These are phyloP conservation scores for Cariama cristata DNA, from an alignment of 2,113 vertebrate genomes.

Conservation along the genomic window DNA sequence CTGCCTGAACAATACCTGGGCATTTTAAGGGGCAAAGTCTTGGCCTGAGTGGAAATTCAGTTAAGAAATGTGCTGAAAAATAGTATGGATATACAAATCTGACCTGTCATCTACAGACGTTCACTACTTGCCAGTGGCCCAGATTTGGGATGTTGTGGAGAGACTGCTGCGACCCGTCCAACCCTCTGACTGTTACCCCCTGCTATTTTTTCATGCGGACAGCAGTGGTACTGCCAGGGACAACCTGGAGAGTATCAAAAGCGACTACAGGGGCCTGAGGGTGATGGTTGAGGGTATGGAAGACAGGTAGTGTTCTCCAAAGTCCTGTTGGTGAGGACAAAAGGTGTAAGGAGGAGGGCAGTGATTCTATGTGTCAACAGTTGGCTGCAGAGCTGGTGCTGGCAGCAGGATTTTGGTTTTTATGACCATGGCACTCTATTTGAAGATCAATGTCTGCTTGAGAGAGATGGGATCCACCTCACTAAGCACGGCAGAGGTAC, in stretches of 20 bases:
- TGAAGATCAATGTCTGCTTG: not conserved
- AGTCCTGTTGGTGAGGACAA: not conserved
- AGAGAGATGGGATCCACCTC: not conserved
- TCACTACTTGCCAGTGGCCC: not conserved
- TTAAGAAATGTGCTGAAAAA: not conserved
- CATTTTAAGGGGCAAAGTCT: not conserved
- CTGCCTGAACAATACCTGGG: not conserved
- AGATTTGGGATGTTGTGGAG: not conserved
- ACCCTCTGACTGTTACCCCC: not conserved
- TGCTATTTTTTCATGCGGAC: not conserved
- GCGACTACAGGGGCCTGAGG: not conserved
- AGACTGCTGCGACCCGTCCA: not conserved
- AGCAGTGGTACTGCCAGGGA: not conserved
- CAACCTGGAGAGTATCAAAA: not conserved
- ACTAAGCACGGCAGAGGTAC: not conserved
- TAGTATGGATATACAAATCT: not conserved
- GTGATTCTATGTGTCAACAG: not conserved
- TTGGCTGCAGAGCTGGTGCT: not conserved
- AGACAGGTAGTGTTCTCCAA: not conserved
- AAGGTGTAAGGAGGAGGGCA: not conserved
- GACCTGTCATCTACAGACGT: not conserved
- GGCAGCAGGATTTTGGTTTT: not conserved
- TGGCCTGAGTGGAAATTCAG: not conserved
- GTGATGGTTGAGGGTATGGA: accelerated
- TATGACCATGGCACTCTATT: not conserved